A percentile compares a stretch with the other conserved stretches of the same genome.
These are phyloP conservation scores for Spatula clypeata DNA, from an alignment of 2,797 vertebrate species.

Conservation along the genomic window DNA sequence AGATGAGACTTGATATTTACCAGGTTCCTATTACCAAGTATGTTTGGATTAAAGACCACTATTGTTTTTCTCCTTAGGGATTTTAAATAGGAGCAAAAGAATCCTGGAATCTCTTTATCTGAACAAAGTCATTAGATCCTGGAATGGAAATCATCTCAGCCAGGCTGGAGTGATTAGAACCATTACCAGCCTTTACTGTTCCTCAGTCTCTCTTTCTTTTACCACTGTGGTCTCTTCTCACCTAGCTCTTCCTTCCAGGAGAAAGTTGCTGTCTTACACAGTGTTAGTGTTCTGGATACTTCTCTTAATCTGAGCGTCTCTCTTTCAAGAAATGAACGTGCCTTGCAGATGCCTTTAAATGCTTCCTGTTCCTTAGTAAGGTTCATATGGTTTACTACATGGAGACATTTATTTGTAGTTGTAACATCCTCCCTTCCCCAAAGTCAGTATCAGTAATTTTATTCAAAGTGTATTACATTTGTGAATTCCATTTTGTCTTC, in stretches of 20 bases:
- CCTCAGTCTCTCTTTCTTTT: background rate
- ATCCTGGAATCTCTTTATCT: background rate
- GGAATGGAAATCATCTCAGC: background rate
- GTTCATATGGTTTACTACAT: fast-evolving
- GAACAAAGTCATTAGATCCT: background rate
- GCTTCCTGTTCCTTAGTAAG: background rate
- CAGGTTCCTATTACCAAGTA: background rate
- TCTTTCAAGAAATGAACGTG: background rate
- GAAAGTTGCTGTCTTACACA: background rate
- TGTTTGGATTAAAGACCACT: background rate
- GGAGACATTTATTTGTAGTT: background rate
- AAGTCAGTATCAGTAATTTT: background rate
- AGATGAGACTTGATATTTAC: background rate
- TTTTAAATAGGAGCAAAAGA: background rate
- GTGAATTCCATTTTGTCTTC: background rate
- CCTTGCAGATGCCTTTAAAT: background rate
- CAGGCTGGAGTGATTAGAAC: background rate
- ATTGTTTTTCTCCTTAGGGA: background rate
- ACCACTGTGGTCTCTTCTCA: background rate
- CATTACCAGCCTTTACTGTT: background rate
- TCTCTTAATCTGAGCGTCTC: background rate
- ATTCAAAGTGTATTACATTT: background rate
- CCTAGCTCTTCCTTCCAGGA: background rate
- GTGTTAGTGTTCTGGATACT: background rate
- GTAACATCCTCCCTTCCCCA: background rate